Evolutionary conservation across 2,888 invertebrate species (phyloP).

Genomic region (Aromia moschata): DNA sequence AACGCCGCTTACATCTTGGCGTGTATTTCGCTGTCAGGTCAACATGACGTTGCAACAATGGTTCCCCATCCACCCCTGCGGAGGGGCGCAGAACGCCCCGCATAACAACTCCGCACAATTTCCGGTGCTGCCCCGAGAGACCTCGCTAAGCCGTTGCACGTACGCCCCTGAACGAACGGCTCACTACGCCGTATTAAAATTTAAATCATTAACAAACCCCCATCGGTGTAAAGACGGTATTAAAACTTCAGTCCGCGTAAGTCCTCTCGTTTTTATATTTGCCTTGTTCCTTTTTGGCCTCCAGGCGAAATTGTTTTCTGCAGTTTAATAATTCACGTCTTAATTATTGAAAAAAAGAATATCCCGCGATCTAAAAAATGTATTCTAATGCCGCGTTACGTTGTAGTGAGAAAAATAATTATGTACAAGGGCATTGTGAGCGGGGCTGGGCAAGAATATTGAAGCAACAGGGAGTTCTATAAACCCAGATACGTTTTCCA

Average conservation of each 20-base stretch:
- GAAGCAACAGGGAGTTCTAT: no score
- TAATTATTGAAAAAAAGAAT: conserved; percentile 11
- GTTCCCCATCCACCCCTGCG: conserved; percentile 41
- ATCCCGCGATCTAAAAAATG: no score
- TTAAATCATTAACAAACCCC: conserved; percentile 45
- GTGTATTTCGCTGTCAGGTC: conserved; percentile 37
- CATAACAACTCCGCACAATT: conserved; percentile 53
- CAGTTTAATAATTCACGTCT: conserved; percentile 14
- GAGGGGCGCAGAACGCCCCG: conserved; percentile 47
- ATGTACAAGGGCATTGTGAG: no score
- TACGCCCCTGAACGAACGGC: conserved; percentile 48
- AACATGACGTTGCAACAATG: conserved; percentile 46
- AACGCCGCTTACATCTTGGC: conserved; percentile 15
- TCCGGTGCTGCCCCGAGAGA: conserved; percentile 48
- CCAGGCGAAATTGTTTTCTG: conserved; percentile 16
- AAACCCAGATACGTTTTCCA: no score
- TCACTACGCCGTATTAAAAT: conserved; percentile 50
- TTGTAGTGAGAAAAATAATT: no score
- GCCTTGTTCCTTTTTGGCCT: conserved; percentile 21
- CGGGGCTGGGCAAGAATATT: no score
- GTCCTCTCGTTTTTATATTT: conserved; percentile 13
- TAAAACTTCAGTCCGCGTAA: conserved; percentile 28
- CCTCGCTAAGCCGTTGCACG: conserved; percentile 46
- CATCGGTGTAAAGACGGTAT: conserved; percentile 28
- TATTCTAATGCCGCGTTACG: no score